These are phyloP conservation scores for Xestia xanthographa DNA, from an alignment of 2,888 invertebrate genomes.

Conservation along the genomic window DNA sequence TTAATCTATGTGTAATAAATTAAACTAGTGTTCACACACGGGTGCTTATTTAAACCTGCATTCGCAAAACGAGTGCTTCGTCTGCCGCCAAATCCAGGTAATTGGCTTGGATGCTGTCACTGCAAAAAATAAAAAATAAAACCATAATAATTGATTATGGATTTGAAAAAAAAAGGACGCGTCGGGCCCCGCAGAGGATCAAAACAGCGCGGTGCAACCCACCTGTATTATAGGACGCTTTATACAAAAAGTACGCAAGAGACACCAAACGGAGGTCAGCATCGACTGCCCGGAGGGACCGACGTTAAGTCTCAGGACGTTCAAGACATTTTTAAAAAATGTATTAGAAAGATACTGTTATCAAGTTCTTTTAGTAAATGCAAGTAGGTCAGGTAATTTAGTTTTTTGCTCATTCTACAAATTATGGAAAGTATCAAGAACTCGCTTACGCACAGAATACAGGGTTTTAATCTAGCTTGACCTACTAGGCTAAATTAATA, in stretches of 20 bases:
- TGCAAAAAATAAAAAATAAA: conserved; percentile 79
- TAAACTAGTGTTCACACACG: not conserved
- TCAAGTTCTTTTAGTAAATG: not conserved
- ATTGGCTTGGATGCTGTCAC: conserved; percentile 82
- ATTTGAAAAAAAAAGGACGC: not conserved
- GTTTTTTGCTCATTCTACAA: not conserved
- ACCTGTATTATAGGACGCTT: not conserved
- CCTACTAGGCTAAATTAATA: not conserved
- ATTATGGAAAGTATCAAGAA: not conserved
- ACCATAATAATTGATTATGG: not conserved
- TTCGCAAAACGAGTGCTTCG: conserved; percentile 86
- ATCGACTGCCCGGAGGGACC: not conserved
- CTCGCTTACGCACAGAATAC: too few species aligned
- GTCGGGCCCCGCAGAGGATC: not conserved
- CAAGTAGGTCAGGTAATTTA: not conserved
- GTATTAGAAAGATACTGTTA: not conserved
- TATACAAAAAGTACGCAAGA: not conserved
- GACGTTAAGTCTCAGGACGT: not conserved
- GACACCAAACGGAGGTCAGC: not conserved
- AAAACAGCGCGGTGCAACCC: not conserved
- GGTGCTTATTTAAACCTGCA: conserved; percentile 77
- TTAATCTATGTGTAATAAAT: conserved; percentile 1
- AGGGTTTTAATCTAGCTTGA: too few species aligned
- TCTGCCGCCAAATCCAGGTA: conserved; percentile 83
- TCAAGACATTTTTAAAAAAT: not conserved